phyloP scores from a whole-genome alignment of 2,888 invertebrate species.

The Apodemia duryi region DNA sequence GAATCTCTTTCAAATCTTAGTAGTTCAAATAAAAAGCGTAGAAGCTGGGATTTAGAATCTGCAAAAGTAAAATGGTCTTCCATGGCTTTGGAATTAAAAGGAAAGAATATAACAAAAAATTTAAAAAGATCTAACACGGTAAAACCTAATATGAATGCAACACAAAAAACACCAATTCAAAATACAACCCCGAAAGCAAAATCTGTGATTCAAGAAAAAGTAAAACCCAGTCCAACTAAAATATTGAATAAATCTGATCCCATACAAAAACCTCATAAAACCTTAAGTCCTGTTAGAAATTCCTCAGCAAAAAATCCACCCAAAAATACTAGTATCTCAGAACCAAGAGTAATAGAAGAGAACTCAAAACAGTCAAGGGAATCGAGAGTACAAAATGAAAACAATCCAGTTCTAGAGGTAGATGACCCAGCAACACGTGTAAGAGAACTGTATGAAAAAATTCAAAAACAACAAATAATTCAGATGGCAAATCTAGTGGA shows the following conservation, averaged over 20 bases:
- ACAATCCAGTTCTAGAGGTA: constrained; percentile 38
- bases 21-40: constrained; percentile 54
- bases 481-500: constrained; percentile 81
- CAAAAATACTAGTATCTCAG: constrained; percentile 36
- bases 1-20: constrained; percentile 62
- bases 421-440: constrained; percentile 61
- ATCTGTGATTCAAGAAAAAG: constrained; percentile 40
- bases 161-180: constrained; percentile 35
- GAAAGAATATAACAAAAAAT: constrained; percentile 32
- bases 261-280: constrained; percentile 38
- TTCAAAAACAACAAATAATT: constrained; percentile 82
- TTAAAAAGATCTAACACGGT: constrained; percentile 21
- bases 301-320: constrained; percentile 33
- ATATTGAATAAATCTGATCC: constrained; percentile 45
- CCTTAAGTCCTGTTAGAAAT: constrained; percentile 41
- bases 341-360: constrained; percentile 27
- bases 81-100: constrained; percentile 65
- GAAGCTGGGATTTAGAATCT: constrained; percentile 68
- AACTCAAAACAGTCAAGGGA: constrained; percentile 8
- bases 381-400: constrained; percentile 9
- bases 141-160: constrained; percentile 25
- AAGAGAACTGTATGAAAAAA: constrained; percentile 65
- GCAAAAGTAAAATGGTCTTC: constrained; percentile 75
- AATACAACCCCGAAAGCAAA: constrained; percentile 37
- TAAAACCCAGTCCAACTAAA: constrained; percentile 40